These are phyloP conservation scores for Imbricaverruca yamaguchii DNA, from an alignment of 2,888 invertebrate species.

Conservation along the genomic window DNA sequence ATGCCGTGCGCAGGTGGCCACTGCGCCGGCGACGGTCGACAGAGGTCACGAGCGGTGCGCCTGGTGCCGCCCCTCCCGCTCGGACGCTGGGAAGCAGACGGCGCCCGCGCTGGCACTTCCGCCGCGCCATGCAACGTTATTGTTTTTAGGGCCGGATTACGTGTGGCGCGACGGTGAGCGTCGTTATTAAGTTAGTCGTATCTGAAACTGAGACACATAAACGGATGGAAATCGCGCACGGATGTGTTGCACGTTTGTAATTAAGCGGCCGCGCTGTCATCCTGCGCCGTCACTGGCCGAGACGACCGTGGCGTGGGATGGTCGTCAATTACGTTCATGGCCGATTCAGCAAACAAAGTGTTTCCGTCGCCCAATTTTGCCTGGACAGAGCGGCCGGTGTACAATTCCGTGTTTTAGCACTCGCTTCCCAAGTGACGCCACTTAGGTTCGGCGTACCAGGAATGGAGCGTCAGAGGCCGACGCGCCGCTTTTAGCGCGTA, in stretches of 20 bases:
- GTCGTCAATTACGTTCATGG: slow-evolving; percentile 2
- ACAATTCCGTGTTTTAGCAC: not conserved
- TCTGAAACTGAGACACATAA: slow-evolving; percentile 7
- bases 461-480: not conserved
- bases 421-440: not conserved
- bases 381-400: not conserved
- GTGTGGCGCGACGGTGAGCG: not conserved
- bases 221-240: not conserved
- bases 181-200: not conserved
- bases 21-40: not conserved
- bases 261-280: not conserved
- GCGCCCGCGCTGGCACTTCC: not conserved
- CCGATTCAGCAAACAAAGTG: not conserved
- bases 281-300: not conserved
- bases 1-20: not conserved
- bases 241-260: not conserved
- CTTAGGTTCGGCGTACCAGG: not conserved
- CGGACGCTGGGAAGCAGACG: not conserved
- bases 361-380: not conserved
- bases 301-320: not conserved
- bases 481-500: not conserved
- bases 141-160: not conserved
- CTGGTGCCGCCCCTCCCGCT: not conserved
- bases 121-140: not conserved
- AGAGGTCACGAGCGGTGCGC: not conserved